Evolutionary conservation across 2,113 vertebrate genomes (phyloP), one percentile per base, ranked within the genome.

Genomic region (Megalops atlanticus): DNA sequence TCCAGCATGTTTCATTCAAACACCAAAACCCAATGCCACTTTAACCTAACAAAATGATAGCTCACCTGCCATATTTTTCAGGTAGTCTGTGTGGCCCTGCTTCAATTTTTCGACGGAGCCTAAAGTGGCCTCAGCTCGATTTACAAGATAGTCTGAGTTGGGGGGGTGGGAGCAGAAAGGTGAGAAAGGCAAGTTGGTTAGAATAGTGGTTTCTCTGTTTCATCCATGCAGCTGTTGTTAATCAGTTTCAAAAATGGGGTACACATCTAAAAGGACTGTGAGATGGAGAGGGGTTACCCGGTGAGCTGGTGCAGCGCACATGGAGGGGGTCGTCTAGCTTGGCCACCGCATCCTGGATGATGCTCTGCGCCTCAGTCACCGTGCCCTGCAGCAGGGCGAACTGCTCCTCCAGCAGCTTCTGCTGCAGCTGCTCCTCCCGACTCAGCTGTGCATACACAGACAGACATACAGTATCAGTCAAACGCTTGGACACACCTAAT

Each of bases 251-350:
- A 27, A 11, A 27, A 10, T 27, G 58, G 21, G 58, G 3, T 58
- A 58, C 52, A 36, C 68, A 7, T 35, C 2, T 35, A 70, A 14
- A 58, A n/a, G 3, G 6, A 69, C 7, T 27, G 39, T 0, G 38
- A 33, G 14, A 24, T 7, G 21, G 1, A 58, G 52, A 1, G 58
- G 58, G n/a, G 58, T 64, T 31, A 64, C 58, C 98, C 82, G 98
- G 98, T 72, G 97, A 98, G 89, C 97, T 97, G 91, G 97, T 98
- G 88, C 96, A 98, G 85, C 96, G 95, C 78, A 99, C 58, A 39
- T 98, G 97, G 82, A 98, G 88, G 0, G 98, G 97, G 86, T 99
- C 98, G 0, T 99, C 97, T 84, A 99, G 89, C 79, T 95, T 97
- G 86, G 92, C 92, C 36, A 96, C 83, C 0, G 98, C 97, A 0